A percentile compares a stretch with the other conserved stretches of the same genome.
These are phyloP conservation scores for Trachythela sp. DNA, from an alignment of 64 coral and sea anemone genomes.

Conservation along the genomic window DNA sequence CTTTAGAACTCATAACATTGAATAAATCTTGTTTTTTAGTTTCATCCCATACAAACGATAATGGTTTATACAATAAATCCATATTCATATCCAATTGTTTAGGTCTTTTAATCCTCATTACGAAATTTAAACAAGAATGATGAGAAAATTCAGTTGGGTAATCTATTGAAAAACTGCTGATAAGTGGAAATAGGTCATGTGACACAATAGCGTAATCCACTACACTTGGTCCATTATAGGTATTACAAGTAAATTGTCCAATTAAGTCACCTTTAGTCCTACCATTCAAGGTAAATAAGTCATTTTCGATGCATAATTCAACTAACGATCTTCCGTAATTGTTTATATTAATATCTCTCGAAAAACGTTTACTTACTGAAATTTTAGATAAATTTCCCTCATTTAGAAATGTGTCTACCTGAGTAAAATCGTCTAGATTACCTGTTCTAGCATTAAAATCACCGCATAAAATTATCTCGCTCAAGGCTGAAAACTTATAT, in stretches of 20 bases:
- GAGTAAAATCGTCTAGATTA: conserved; percentile 21
- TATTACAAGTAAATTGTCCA: background rate
- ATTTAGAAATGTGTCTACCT: background rate
- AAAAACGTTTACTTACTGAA: background rate
- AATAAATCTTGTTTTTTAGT: background rate
- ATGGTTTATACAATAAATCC: background rate
- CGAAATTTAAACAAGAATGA: background rate
- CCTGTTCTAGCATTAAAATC: too few relatives aligned
- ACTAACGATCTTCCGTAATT: background rate
- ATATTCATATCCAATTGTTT: background rate
- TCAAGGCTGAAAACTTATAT: conserved; percentile 39
- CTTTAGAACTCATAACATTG: background rate
- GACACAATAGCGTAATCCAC: background rate
- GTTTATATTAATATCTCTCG: background rate
- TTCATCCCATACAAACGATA: background rate
- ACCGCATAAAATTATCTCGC: conserved; percentile 26
- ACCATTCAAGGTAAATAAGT: background rate
- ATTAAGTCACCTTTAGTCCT: background rate
- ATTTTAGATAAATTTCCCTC: background rate
- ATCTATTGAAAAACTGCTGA: background rate
- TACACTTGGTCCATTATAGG: background rate
- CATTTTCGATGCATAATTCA: background rate
- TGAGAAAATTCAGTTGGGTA: background rate
- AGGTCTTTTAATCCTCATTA: background rate
- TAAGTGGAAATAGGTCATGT: background rate